Evolutionary conservation across 2,888 invertebrate species (phyloP).

Genomic region (Rhyacophila evoluta): DNA sequence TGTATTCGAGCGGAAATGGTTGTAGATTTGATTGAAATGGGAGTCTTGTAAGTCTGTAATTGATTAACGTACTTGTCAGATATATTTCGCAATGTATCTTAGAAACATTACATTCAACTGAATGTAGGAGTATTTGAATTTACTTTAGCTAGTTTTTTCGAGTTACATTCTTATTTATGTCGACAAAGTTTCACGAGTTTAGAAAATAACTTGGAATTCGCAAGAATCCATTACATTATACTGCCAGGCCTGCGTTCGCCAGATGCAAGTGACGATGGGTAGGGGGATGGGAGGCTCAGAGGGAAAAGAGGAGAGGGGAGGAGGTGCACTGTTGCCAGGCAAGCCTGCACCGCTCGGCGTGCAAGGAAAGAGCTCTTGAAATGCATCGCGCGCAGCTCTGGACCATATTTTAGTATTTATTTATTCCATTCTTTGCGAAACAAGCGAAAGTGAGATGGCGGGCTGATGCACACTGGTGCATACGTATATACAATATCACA

Average conservation of each 20-base stretch:
- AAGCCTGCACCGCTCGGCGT: neutral
- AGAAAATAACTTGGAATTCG: neutral
- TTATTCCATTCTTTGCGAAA: neutral
- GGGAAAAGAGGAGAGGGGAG: neutral
- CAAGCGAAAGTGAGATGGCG: neutral
- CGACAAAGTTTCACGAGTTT: too few relatives aligned
- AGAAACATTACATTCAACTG: too few relatives aligned
- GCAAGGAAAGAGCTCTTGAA: neutral
- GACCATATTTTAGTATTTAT: neutral
- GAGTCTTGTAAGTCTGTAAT: too few relatives aligned
- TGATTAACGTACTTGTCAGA: too few relatives aligned
- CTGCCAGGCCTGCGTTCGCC: neutral
- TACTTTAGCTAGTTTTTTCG: too few relatives aligned
- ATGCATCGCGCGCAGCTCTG: neutral
- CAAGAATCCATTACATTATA: neutral
- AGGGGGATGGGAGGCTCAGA: neutral
- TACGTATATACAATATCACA: too few relatives aligned
- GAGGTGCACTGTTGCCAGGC: conserved; percentile 14
- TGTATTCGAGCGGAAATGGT: too few relatives aligned
- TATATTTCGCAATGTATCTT: too few relatives aligned
- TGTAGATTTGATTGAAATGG: too few relatives aligned
- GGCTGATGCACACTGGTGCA: too few relatives aligned
- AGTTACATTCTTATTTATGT: too few relatives aligned
- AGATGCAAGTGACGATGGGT: neutral
- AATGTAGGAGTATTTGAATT: too few relatives aligned